These are phyloP conservation scores for Oenanthe oenanthe DNA, from an alignment of 2,113 vertebrate genomes.

Conservation along the genomic window DNA sequence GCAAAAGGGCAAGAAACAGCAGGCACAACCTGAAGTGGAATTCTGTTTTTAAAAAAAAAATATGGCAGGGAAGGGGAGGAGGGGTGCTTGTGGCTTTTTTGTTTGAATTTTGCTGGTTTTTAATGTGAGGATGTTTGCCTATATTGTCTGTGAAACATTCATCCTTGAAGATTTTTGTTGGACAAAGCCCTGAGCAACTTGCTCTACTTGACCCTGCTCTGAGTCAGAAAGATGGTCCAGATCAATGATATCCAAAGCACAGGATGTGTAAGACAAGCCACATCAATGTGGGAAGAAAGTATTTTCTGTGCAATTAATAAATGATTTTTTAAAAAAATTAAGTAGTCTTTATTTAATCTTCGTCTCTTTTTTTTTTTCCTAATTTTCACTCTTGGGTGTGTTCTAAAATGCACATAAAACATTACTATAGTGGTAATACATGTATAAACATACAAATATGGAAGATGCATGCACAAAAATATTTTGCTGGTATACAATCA, in stretches of 20 bases:
- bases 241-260: not conserved
- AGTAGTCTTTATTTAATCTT: not conserved
- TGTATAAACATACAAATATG: not conserved
- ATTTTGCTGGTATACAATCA: not conserved
- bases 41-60: not conserved
- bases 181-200: not conserved
- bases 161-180: not conserved
- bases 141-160: not conserved
- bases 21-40: not conserved
- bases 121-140: not conserved
- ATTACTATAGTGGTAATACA: not conserved
- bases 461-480: not conserved
- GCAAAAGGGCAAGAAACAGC: not conserved
- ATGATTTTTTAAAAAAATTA: not conserved
- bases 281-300: not conserved
- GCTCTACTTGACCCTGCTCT: not conserved
- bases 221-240: not conserved
- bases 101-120: not conserved
- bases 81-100: not conserved
- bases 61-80: fast-evolving
- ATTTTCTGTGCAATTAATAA: not conserved
- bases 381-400: not conserved
- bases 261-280: not conserved
- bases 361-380: not conserved
- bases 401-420: not conserved